phyloP scores from a whole-genome alignment of 2,797 vertebrate genomes.

The Gorsachius magnificus region DNA sequence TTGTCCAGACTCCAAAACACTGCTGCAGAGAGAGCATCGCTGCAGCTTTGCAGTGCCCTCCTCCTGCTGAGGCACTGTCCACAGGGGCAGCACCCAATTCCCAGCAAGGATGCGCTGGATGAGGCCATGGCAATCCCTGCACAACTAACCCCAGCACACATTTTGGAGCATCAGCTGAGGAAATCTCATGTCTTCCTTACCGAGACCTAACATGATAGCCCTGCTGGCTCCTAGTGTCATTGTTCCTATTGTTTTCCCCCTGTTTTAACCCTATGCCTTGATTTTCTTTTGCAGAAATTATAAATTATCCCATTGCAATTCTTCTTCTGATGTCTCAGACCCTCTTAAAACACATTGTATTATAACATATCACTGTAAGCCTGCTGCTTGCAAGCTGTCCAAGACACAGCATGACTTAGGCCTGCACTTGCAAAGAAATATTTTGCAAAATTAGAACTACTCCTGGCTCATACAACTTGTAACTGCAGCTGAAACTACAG shows the following conservation, averaged over 20 bases:
- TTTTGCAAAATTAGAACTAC: conserved; percentile 3
- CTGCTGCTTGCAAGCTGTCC: not conserved
- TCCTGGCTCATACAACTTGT: not conserved
- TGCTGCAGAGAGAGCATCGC: not conserved
- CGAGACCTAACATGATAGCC: not conserved
- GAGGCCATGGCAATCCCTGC: not conserved
- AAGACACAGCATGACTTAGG: not conserved
- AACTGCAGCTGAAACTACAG: not conserved
- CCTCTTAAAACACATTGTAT: not conserved
- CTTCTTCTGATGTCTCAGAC: not conserved
- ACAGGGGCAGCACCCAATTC: not conserved
- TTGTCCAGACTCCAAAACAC: not conserved
- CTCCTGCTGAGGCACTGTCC: not conserved
- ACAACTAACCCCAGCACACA: not conserved
- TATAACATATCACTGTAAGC: not conserved
- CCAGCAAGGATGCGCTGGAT: rapidly evolving
- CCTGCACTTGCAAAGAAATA: not conserved
- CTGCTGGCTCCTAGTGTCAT: not conserved
- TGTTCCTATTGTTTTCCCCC: not conserved
- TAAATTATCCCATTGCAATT: not conserved
- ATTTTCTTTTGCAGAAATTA: not conserved
- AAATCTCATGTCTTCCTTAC: not conserved
- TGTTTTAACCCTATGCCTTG: not conserved
- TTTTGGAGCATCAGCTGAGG: not conserved
- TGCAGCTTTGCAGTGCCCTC: not conserved